Evolutionary conservation across 2,113 vertebrate species (phyloP).

Genomic region (Capra hircus): DNA sequence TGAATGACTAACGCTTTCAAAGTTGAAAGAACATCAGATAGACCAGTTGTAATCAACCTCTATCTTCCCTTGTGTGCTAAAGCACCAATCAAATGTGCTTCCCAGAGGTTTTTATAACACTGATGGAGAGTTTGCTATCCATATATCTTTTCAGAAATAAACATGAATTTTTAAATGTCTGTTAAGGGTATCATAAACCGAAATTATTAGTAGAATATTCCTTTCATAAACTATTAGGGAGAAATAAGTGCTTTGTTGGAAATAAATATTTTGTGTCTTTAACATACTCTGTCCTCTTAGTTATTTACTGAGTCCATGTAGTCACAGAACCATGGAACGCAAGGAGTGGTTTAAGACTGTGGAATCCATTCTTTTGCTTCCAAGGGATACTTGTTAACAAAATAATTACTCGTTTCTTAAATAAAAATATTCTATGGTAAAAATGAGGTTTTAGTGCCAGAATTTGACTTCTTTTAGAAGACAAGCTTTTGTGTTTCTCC

Average conservation of each 20-base stretch:
- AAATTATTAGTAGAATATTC: background rate
- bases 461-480: slow-evolving; percentile 1
- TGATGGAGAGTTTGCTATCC: background rate
- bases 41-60: background rate
- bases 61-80: background rate
- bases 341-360: background rate
- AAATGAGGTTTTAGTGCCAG: background rate
- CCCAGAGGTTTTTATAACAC: background rate
- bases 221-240: background rate
- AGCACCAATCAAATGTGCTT: background rate
- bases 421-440: background rate
- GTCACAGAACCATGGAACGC: background rate
- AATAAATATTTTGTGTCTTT: background rate
- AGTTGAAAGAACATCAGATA: background rate
- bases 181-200: background rate
- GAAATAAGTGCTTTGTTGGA: background rate
- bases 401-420: background rate
- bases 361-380: background rate
- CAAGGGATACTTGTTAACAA: background rate
- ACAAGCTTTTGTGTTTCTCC: background rate
- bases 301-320: background rate
- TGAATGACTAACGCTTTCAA: background rate
- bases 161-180: background rate
- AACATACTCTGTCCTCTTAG: background rate
- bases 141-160: background rate